phyloP scores from a whole-genome alignment of 2,113 vertebrate genomes.

The Oncorhynchus keta region DNA sequence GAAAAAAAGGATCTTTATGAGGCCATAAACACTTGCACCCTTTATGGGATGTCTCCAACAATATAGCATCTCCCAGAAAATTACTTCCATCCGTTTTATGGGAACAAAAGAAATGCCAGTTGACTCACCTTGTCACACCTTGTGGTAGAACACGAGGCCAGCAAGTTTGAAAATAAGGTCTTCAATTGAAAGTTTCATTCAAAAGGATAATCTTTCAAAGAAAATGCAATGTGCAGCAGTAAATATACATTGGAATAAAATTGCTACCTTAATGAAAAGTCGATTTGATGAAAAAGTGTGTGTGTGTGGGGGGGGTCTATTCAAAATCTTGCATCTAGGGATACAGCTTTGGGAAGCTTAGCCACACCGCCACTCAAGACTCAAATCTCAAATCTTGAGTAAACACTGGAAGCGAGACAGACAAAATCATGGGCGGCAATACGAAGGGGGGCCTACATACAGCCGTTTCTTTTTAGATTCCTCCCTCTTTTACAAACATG shows the following conservation, averaged over 20 bases:
- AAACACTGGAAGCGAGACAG: not conserved
- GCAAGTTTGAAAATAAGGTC: not conserved
- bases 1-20: conserved; percentile 19
- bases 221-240: too few relatives aligned
- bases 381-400: not conserved
- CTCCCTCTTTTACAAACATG: conserved; percentile 42
- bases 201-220: too few relatives aligned
- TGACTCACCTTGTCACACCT: not conserved
- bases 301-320: too few relatives aligned
- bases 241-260: too few relatives aligned
- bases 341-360: not conserved
- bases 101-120: not conserved
- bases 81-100: not conserved
- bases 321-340: too few relatives aligned
- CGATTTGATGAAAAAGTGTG: too few relatives aligned
- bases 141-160: not conserved
- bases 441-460: not conserved
- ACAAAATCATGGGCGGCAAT: not conserved
- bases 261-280: too few relatives aligned
- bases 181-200: not conserved
- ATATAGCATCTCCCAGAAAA: not conserved
- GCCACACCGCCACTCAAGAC: not conserved
- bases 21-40: not conserved
- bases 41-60: not conserved
- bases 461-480: not conserved